A percentile compares a stretch with the other conserved stretches of the same genome.
Conservation (phyloP, 2,888 invertebrate species). For the Amaurobius ferox region DNA sequence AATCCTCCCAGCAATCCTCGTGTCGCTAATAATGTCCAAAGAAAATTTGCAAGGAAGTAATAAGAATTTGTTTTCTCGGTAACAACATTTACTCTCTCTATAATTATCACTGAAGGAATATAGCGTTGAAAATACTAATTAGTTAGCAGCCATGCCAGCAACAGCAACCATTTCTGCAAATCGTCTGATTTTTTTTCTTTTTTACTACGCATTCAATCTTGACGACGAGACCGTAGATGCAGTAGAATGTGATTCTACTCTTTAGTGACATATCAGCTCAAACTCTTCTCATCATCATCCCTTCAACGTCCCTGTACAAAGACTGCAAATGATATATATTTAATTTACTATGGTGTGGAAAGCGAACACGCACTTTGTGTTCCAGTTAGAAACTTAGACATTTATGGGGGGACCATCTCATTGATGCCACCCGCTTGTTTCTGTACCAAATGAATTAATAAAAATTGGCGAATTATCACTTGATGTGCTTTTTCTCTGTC, state of each 20-base stretch:
- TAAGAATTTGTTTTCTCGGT: no score
- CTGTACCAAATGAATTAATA: conserved; percentile 46
- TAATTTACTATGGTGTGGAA: conserved; percentile 45
- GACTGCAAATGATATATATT: conserved; percentile 23
- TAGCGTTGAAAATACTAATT: no score
- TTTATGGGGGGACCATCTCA: conserved; percentile 55
- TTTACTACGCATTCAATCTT: no score
- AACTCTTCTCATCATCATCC: conserved; percentile 43
- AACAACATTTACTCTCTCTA: no score
- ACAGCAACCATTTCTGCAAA: no score
- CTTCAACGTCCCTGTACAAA: conserved; percentile 49
- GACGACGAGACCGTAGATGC: background rate
- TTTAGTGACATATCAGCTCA: conserved; percentile 71
- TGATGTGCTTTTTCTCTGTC: background rate
- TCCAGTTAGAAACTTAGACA: conserved; percentile 65
- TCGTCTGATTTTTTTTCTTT: no score
- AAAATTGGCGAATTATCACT: conserved; percentile 17
- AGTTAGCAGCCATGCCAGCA: no score
- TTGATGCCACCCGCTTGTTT: conserved; percentile 65
- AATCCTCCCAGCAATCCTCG: no score
- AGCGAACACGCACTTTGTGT: conserved; percentile 29
- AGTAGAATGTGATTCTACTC: conserved; percentile 53
- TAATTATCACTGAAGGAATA: no score
- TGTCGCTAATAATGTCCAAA: no score
- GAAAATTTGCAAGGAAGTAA: no score